phyloP scores from a whole-genome alignment of 2,797 vertebrate genomes.

The Sternarchorhynchus goeldii region DNA sequence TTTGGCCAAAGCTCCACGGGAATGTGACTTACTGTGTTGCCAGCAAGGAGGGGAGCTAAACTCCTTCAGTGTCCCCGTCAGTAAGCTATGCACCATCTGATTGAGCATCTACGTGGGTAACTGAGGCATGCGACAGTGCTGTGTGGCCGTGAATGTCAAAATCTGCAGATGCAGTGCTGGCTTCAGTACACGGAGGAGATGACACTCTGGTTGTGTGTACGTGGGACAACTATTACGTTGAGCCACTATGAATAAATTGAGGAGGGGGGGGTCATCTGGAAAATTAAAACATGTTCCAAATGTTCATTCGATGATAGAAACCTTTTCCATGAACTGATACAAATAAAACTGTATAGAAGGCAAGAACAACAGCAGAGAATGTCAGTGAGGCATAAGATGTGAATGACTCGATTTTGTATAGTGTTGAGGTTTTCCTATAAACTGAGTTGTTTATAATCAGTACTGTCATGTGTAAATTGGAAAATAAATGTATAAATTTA shows the following conservation, averaged over 20 bases:
- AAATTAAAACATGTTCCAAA: neutral
- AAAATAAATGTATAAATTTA: constrained; percentile 13
- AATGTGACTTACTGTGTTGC: neutral
- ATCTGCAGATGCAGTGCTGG: neutral
- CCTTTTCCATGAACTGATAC: constrained; percentile 1
- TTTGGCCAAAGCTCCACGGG: neutral
- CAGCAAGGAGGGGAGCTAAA: neutral
- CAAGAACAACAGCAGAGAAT: neutral
- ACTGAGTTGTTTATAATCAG: constrained; percentile 31
- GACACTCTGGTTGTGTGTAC: neutral
- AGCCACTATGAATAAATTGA: constrained; percentile 6
- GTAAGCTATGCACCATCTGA: constrained; percentile 17
- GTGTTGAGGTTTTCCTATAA: constrained; percentile 22
- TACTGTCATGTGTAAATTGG: constrained; percentile 32
- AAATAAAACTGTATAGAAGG: neutral
- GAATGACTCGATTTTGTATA: constrained; percentile 25
- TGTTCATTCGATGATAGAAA: neutral
- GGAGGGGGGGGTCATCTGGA: neutral
- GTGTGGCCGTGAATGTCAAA: constrained; percentile 5
- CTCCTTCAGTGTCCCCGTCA: neutral
- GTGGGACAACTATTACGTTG: neutral
- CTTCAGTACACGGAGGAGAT: constrained; percentile 6
- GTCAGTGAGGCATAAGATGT: neutral
- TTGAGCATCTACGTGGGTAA: constrained; percentile 9
- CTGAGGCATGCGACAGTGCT: constrained; percentile 4